phyloP scores from a whole-genome alignment of 2,888 invertebrate species.

The Emmelina monodactyla region DNA sequence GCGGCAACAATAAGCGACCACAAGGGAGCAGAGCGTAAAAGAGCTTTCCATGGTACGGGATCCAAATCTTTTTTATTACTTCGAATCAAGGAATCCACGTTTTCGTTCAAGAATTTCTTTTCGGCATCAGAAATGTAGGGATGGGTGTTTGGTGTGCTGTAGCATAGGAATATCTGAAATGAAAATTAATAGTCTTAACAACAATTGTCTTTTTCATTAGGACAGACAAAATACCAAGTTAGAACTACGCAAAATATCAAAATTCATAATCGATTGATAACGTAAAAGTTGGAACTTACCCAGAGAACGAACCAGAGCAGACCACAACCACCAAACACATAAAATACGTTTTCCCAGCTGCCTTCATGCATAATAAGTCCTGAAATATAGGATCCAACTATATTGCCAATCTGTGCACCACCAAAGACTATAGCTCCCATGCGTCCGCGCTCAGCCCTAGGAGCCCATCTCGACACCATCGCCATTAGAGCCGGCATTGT shows the following conservation, averaged over 20 bases:
- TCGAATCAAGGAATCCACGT: slow-evolving; percentile 60
- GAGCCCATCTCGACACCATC: slow-evolving; percentile 69
- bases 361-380: slow-evolving; percentile 58
- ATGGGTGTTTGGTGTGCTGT: slow-evolving; percentile 58
- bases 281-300: too few species aligned
- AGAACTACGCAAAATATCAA: too few species aligned
- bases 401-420: slow-evolving; percentile 74
- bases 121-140: slow-evolving; percentile 64
- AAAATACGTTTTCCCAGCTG: slow-evolving; percentile 67
- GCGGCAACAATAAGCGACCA: slow-evolving; percentile 78
- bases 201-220: too few species aligned
- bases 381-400: slow-evolving; percentile 51
- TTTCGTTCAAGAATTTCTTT: slow-evolving; percentile 60
- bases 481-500: slow-evolving; percentile 70
- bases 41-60: slow-evolving; percentile 74
- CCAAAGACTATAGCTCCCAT: slow-evolving; percentile 69
- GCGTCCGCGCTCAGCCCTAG: slow-evolving; percentile 61
- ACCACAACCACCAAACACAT: slow-evolving; percentile 62
- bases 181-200: too few species aligned
- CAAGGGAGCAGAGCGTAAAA: slow-evolving; percentile 71
- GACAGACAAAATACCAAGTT: too few species aligned
- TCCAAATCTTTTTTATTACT: slow-evolving; percentile 47
- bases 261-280: too few species aligned
- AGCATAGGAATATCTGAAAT: slow-evolving; percentile 50
- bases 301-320: slow-evolving; percentile 60